Percentiles rank a stretch among this genome's conserved stretches.
These are phyloP conservation scores for Ferrisia virgata DNA, from an alignment of 2,888 invertebrate species.

Conservation along the genomic window DNA sequence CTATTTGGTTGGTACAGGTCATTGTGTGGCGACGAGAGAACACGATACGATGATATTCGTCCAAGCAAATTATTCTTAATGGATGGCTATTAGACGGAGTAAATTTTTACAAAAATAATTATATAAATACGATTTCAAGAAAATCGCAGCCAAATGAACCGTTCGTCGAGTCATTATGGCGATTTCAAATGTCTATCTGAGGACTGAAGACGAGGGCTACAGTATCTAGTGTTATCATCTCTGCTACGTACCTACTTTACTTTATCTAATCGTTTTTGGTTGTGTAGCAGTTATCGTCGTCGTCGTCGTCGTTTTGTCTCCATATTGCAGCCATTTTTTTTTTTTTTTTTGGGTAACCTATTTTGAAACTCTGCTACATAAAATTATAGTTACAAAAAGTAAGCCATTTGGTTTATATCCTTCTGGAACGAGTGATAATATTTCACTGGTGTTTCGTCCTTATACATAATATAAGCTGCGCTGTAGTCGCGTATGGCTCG, in stretches of 20 bases:
- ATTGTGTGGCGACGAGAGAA: not conserved
- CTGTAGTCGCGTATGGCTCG: not conserved
- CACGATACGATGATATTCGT: not conserved
- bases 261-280: no score
- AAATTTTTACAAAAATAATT: not conserved
- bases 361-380: not conserved
- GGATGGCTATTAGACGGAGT: not conserved
- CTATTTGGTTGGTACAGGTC: not conserved
- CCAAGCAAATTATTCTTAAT: not conserved
- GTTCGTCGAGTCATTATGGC: not conserved
- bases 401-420: not conserved
- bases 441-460: not conserved
- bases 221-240: no score
- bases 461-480: no score
- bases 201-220: no score
- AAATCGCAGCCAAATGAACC: not conserved
- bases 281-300: no score
- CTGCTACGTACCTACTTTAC: no score
- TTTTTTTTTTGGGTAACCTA: not conserved
- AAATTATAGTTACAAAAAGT: not conserved
- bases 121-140: not conserved
- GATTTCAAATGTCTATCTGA: not conserved
- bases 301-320: no score
- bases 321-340: no score
- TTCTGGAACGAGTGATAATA: not conserved